Evolutionary conservation across 2,888 invertebrate genomes (phyloP), one percentile per base, ranked within the genome.

Genomic region (Malthinus seriepunctatus): DNA sequence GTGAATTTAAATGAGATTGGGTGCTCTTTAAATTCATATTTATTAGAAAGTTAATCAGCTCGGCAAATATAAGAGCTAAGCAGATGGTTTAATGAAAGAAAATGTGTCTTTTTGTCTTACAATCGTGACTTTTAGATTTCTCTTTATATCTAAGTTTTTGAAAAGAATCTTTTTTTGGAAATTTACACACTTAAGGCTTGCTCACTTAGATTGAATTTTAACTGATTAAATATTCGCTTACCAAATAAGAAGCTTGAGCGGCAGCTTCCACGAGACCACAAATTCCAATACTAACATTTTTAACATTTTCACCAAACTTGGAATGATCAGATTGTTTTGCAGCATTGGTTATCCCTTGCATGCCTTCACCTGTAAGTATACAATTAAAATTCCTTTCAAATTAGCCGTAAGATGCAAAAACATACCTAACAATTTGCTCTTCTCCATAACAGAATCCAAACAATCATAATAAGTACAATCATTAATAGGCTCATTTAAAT

Each of bases 401-500:
- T 9, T 14, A 31, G 37, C 15, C 12, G 32, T 8, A 35, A 51
- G 10, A 10, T 49, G 32, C 9, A 23, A 3, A 8, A 35, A 11
- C 14, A 80, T 53, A 84, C 86, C 90, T 49, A 93, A 79, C 15
- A 87, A 86, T 76, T 93, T 90, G 69, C 95, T 93, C 75, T 92
- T 91, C 38, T 91, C 91, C 64, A 95, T 93, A 3, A 96, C 93
- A 11, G 86, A 84, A 74, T 97, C 97, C 31, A 97, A 86, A 65
- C 95, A 95, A 69, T 96, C 96, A 78, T 92, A 97, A 82, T 97
- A 98, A 0, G 92, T 90, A 54, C 88, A 86, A 66, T 94, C 94
- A 69, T 86, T 91, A 67, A 97, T 85, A 0, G 97, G 95, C 76
- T 97, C 93, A 47, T 86, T 86, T 11, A 96, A 94, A 73, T 91